Base-by-base conservation (phyloP, 2,797 vertebrate species). In the Spinus pinus region DNA sequence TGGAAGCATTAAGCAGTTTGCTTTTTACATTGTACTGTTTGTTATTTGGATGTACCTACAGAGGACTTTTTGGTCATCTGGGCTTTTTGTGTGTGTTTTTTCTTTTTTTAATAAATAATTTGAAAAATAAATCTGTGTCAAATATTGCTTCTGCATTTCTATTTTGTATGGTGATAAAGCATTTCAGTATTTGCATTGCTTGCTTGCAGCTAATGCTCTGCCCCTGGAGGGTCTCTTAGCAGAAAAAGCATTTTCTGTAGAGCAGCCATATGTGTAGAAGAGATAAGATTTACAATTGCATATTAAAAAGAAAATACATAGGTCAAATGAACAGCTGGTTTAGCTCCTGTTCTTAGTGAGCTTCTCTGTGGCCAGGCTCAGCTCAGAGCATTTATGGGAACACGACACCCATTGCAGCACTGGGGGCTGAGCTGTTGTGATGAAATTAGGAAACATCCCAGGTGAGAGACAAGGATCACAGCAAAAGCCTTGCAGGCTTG, bases 261-360 rank as follows among this genome's bases (percentile, higher is more conserved):
- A 84, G 77, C 24, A 93, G 73, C 77, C 14, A 42, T 92, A 91
- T 96, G 91, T 81, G 51, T 81, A 46, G 80, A 53, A 66, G 69
- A 94, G 93, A 96, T 93, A 95, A 96, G 89, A 95, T 86, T 91
- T 89, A 65, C 66, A 88, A 79, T 81, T 88, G 70, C 46, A 50
- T 88, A 89, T 83, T 6, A 14, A 65, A 64, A 82, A 46, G 22
- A 80, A 44, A 23, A 19, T 11, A 8, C 30, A 9, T 11, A 57
- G 73, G 89, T 93, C 81, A 94, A 69, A 64, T 3, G 47, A 89
- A 16, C 64, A 87, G 39, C 81, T 86, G 65, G 28, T 73, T 64
- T 23, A 37, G 75, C 19, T 95, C 33, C 33, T 65, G 31, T n/a
- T 89, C 21, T 73, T 41, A 10, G 42, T 8, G 54, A 79, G 73